phyloP scores from a whole-genome alignment of 1,140 invertebrate genomes.

The Apocrypta bakeri region DNA sequence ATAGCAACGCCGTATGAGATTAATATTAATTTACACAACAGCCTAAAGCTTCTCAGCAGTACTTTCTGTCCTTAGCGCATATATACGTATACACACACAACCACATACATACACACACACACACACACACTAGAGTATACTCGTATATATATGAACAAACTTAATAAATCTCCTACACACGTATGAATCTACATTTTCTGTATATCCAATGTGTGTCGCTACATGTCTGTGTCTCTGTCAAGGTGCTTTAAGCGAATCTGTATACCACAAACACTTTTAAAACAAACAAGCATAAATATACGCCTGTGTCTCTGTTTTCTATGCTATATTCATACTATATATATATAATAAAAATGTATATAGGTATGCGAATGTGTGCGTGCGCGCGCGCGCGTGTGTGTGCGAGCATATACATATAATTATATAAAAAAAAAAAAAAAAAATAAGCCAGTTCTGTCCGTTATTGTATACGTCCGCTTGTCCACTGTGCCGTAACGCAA shows the following conservation, averaged over 20 bases:
- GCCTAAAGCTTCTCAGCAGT: slow-evolving; percentile 21
- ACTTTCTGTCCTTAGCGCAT: neutral
- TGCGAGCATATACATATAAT: neutral
- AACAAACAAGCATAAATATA: neutral
- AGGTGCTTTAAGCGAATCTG: neutral
- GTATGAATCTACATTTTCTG: neutral
- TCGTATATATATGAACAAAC: neutral
- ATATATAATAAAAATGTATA: neutral
- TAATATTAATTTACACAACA: slow-evolving; percentile 17
- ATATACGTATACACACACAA: neutral
- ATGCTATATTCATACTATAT: neutral
- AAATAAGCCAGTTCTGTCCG: slow-evolving; percentile 2
- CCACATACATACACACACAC: neutral
- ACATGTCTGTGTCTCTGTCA: neutral
- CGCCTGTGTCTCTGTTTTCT: neutral
- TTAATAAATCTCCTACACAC: neutral
- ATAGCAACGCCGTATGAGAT: no score
- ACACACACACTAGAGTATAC: neutral
- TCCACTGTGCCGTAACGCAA: slow-evolving; percentile 40
- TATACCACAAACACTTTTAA: neutral
- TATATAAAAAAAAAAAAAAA: neutral
- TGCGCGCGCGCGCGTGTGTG: neutral
- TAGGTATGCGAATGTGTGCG: neutral
- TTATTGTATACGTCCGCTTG: slow-evolving; percentile 49
- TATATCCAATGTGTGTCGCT: neutral